phyloP scores from a whole-genome alignment of 2,797 vertebrate species.

The Craterocephalus amniculus region DNA sequence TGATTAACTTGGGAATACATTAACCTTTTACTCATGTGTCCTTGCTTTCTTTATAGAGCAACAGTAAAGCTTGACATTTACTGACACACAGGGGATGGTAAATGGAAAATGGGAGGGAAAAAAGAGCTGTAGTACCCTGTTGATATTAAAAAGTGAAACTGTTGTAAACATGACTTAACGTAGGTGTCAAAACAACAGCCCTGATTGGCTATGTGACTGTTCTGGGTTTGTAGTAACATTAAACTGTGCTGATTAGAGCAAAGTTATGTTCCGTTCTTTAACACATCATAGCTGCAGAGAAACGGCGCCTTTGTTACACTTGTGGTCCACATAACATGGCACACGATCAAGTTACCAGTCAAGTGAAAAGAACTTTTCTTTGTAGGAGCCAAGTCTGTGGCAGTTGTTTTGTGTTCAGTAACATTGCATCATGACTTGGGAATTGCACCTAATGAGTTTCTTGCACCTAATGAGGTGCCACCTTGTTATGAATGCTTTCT shows the following conservation, averaged over 20 bases:
- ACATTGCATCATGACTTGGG: no score
- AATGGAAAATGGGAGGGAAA: conserved; percentile 18
- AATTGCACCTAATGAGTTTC: no score
- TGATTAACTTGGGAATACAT: conserved; percentile 69
- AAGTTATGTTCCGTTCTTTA: neutral
- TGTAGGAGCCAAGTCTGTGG: no score
- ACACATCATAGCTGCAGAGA: neutral
- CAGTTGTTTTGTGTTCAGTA: no score
- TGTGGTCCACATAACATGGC: no score
- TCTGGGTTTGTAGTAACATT: conserved; percentile 51
- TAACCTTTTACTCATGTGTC: conserved; percentile 74
- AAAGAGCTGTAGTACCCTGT: conserved; percentile 34
- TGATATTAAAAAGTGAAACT: conserved; percentile 34
- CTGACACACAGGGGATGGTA: conserved; percentile 42
- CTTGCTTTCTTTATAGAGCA: conserved; percentile 47
- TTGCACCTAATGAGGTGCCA: no score
- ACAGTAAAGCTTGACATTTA: conserved; percentile 71
- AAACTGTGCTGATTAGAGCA: conserved; percentile 1
- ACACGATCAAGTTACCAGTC: no score
- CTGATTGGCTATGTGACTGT: conserved; percentile 30
- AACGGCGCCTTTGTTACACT: neutral
- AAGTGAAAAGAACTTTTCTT: no score
- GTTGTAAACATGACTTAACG: conserved; percentile 26
- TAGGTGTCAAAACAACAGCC: conserved; percentile 41
- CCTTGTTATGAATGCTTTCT: no score